Evolutionary conservation across 1,140 invertebrate species (phyloP).

Genomic region (Contarinia nasturtii): DNA sequence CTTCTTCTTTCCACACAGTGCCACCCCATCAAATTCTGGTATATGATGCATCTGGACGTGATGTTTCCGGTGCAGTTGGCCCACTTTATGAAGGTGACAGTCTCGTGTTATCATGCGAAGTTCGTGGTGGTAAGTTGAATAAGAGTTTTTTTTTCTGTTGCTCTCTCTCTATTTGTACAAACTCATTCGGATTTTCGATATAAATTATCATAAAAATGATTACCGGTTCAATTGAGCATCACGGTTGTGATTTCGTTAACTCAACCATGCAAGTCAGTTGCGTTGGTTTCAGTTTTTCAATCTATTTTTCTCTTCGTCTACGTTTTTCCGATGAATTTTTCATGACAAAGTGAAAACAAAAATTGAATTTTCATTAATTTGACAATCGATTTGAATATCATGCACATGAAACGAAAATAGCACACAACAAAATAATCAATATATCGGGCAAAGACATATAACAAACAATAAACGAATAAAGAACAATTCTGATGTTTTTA

Average conservation of each 20-base stretch:
- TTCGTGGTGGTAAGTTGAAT: conserved; percentile 59
- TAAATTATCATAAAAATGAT: background rate
- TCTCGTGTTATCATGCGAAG: conserved; percentile 69
- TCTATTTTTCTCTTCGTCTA: too few species aligned
- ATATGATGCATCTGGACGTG: conserved; percentile 59
- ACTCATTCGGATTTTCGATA: background rate
- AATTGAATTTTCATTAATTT: conserved; percentile 1
- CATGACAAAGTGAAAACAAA: background rate
- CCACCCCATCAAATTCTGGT: conserved; percentile 68
- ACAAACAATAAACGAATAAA: too few species aligned
- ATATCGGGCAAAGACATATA: too few species aligned
- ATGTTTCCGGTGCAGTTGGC: conserved; percentile 54
- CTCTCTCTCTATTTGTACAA: background rate
- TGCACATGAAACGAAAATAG: background rate
- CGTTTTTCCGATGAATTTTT: background rate
- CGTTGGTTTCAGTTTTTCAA: too few species aligned
- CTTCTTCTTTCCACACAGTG: conserved; percentile 49
- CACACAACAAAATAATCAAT: background rate
- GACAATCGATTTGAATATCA: background rate
- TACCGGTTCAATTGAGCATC: background rate
- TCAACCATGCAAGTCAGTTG: too few species aligned
- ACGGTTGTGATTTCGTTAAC: background rate
- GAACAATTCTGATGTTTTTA: too few species aligned
- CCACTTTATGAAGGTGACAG: conserved; percentile 66
- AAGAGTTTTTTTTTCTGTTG: background rate